Percentiles rank a stretch among this genome's conserved stretches.
Evolutionary conservation across 2,797 vertebrate genomes (phyloP).

Genomic region (Antrozous pallidus): DNA sequence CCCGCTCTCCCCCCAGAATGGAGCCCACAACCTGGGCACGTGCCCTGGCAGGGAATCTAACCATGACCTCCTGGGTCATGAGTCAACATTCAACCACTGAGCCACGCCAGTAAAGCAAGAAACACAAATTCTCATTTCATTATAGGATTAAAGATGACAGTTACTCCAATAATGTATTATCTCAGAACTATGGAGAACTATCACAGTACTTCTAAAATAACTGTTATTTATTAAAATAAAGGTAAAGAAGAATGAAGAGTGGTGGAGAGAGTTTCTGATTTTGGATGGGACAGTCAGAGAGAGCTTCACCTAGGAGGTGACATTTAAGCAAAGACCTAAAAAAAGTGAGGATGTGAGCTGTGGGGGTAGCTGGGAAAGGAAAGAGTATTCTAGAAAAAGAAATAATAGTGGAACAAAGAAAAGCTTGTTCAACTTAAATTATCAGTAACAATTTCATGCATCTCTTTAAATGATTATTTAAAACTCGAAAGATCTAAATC

Average conservation of each 20-base stretch:
- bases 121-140: not conserved
- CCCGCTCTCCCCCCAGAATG: too few species aligned
- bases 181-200: not conserved
- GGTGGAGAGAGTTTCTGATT: not conserved
- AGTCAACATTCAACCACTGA: too few species aligned
- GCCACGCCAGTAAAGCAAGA: not conserved
- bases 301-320: not conserved
- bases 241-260: not conserved
- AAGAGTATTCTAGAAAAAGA: not conserved
- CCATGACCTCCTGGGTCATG: too few species aligned
- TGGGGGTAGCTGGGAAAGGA: not conserved
- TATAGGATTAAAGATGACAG: not conserved
- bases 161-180: not conserved
- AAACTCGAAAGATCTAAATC: constrained; percentile 27
- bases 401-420: not conserved
- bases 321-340: not conserved
- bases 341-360: not conserved
- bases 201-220: not conserved
- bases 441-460: not conserved
- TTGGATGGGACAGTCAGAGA: not conserved
- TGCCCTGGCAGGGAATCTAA: too few species aligned
- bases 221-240: not conserved
- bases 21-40: too few species aligned
- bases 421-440: not conserved
- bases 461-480: not conserved